phyloP scores from a whole-genome alignment of 2,888 invertebrate species.

The Drosophila formosana region DNA sequence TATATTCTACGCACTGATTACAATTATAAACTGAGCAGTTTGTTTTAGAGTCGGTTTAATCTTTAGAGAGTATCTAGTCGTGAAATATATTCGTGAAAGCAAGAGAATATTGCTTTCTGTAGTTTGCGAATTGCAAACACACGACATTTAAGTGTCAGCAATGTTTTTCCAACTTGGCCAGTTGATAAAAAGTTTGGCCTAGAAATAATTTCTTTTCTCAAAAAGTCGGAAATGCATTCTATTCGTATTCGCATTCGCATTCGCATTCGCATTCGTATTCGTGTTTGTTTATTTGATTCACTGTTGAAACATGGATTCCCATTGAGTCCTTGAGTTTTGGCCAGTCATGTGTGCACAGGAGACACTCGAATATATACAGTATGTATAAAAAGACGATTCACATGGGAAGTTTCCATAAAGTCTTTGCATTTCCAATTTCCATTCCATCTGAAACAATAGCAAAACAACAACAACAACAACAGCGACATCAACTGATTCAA shows the following conservation, averaged over 20 bases:
- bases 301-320: constrained; percentile 17
- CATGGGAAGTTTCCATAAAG: constrained; percentile 39
- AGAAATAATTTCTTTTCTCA: constrained; percentile 12
- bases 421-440: constrained; percentile 51
- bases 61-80: neutral
- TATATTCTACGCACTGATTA: too few relatives aligned
- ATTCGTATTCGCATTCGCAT: neutral
- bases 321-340: constrained; percentile 39
- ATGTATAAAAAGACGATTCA: neutral
- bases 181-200: constrained; percentile 51
- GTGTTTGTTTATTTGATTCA: constrained; percentile 10
- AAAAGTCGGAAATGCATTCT: constrained; percentile 1
- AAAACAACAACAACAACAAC: constrained; percentile 3
- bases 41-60: too few relatives aligned
- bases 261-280: neutral
- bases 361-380: neutral
- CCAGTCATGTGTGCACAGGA: neutral
- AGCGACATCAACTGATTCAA: constrained; percentile 3
- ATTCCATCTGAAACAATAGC: constrained; percentile 1
- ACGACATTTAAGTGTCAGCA: constrained; percentile 49
- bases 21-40: too few relatives aligned
- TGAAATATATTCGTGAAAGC: neutral
- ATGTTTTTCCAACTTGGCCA: constrained; percentile 31
- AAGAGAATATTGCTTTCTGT: constrained; percentile 1
- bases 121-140: constrained; percentile 17